A percentile compares a stretch with the other conserved stretches of the same genome.
phyloP scores from a whole-genome alignment of 1,140 invertebrate species.

The Tribolium castaneum region DNA sequence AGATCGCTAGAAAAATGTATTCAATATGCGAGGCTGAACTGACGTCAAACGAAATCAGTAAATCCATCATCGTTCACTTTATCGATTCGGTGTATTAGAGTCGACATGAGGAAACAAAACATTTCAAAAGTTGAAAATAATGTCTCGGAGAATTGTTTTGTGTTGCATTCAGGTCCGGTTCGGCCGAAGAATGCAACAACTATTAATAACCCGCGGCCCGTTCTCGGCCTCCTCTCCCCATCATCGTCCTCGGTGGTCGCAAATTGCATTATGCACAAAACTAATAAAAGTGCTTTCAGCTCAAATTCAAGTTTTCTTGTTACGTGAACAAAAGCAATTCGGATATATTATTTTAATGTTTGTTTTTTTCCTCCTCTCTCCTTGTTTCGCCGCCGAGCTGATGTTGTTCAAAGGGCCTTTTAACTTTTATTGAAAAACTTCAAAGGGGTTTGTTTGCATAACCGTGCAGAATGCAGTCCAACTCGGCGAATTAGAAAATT shows the following conservation, averaged over 20 bases:
- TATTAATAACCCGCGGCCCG: constrained; percentile 5
- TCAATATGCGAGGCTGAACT: constrained; percentile 8
- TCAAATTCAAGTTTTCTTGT: constrained; percentile 20
- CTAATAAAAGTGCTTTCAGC: constrained; percentile 22
- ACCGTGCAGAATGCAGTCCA: constrained; percentile 36
- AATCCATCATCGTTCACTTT: constrained; percentile 16
- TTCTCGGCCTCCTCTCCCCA: constrained; percentile 7
- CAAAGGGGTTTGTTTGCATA: constrained; percentile 38
- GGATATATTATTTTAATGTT: constrained; percentile 30
- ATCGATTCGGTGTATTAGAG: constrained; percentile 13
- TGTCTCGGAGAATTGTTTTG: background rate
- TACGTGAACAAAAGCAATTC: background rate
- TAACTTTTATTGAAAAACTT: constrained; percentile 41
- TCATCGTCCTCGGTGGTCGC: constrained; percentile 1
- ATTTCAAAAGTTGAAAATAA: background rate
- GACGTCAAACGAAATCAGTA: constrained; percentile 20
- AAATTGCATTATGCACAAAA: constrained; percentile 29
- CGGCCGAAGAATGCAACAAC: constrained; percentile 21
- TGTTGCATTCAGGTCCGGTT: background rate
- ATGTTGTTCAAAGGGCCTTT: constrained; percentile 36
- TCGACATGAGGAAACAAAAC: constrained; percentile 7
- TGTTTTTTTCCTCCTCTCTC: background rate
- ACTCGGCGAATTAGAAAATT: constrained; percentile 50
- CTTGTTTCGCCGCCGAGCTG: background rate
- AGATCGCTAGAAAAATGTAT: background rate